Conservation (phyloP, 92 coral and sea anemone species). For the Montipora capitata region DNA sequence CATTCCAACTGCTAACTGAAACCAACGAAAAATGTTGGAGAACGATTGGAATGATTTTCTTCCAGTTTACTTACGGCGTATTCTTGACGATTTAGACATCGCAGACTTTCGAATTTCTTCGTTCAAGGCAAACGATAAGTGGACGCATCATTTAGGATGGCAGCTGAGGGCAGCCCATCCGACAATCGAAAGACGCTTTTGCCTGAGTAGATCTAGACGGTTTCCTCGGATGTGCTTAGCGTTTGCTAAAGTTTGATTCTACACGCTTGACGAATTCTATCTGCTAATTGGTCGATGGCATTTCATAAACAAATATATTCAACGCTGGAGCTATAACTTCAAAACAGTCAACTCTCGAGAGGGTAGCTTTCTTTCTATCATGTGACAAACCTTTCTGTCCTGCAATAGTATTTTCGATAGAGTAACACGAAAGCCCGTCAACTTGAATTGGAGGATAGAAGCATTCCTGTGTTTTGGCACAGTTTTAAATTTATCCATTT, state of each 20-base stretch:
- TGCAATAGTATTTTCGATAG: too few species aligned
- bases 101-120: conserved; percentile 1
- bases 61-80: conserved; percentile 23
- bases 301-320: conserved; percentile 19
- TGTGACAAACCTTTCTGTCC: background rate
- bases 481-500: too few species aligned
- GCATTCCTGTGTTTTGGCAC: too few species aligned
- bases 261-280: conserved; percentile 16
- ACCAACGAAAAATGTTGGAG: background rate
- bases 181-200: conserved; percentile 6
- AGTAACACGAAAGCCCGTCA: background rate
- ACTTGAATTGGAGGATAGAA: too few species aligned
- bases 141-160: background rate
- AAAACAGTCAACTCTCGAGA: conserved; percentile 9
- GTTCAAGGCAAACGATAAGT: background rate
- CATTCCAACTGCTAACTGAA: background rate
- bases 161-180: background rate
- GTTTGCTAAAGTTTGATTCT: conserved; percentile 1
- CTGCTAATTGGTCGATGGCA: conserved; percentile 13
- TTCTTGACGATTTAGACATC: conserved; percentile 39
- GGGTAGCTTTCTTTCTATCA: background rate
- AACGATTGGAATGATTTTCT: background rate
- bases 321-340: background rate
- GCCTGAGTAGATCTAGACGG: background rate
- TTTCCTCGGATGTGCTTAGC: background rate